A percentile compares a stretch with the other conserved stretches of the same genome.
Evolutionary conservation across 2,797 vertebrate genomes (phyloP).

Genomic region (Phrynocephalus forsythii): DNA sequence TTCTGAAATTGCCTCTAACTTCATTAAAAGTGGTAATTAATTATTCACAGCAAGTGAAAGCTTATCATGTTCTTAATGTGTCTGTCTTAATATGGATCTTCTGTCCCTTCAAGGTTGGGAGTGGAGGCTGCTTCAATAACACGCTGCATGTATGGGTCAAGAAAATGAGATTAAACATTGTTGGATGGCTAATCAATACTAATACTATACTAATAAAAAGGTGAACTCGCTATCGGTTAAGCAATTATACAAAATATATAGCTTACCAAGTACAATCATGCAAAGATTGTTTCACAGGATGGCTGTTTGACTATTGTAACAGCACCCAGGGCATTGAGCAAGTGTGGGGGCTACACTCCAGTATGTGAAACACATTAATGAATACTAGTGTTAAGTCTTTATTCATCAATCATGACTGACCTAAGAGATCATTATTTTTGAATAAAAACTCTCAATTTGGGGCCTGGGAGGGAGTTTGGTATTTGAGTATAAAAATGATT

Average conservation of each 20-base stretch:
- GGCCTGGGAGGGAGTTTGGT: no score
- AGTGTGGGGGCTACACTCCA: background rate
- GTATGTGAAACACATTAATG: background rate
- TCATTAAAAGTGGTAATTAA: constrained; percentile 43
- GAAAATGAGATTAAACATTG: constrained; percentile 29
- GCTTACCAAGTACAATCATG: background rate
- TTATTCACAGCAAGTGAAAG: constrained; percentile 47
- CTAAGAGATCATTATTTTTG: background rate
- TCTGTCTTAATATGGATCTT: constrained; percentile 19
- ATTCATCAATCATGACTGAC: background rate
- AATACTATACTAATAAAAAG: background rate
- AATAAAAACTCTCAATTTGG: no score
- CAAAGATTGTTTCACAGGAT: background rate
- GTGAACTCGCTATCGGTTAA: constrained; percentile 14
- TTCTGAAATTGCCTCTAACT: constrained; percentile 36
- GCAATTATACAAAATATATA: background rate
- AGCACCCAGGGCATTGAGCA: background rate
- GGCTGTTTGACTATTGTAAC: background rate
- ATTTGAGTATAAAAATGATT: no score
- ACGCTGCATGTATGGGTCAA: background rate
- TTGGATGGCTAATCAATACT: constrained; percentile 28
- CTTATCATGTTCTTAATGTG: background rate
- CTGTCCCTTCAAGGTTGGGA: constrained; percentile 24
- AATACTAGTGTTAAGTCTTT: background rate
- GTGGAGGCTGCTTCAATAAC: constrained; percentile 22